Evolutionary conservation across 64 coral and sea anemone species (phyloP), one percentile per base, ranked within the genome.

Genomic region (Porites lutea): DNA sequence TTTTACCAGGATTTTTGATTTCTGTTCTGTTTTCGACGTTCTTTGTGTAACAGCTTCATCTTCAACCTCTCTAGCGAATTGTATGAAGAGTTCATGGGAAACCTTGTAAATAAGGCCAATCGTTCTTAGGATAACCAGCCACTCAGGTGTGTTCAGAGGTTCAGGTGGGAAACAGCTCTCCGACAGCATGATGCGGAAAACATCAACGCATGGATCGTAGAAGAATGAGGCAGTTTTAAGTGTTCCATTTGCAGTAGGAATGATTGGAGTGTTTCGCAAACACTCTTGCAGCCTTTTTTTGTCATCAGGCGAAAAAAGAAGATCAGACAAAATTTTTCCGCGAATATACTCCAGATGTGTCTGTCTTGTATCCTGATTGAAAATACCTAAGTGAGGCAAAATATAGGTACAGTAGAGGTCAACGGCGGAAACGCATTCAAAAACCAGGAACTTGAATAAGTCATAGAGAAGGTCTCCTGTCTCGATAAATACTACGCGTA

Each of bases 51-150:
- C 48, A 23, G 78, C 78, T 82, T 83, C 79, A 9, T 69, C n/a
- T 0, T 50, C 86, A 23, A 90, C 88, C 4, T 91, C 54, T 8
- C 8, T 55, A 6, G 88, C 88, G 37, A 81, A 90, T 63, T 27
- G 9, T 0, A 2, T 20, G 12, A 80, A 90, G 60, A 0, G 75
- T 13, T 90, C 62, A 2, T 82, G 20, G 46, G 19, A 68, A 3
- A 90, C 76, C 12, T 13, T 0, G 73, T 91, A 67, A 23, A 91
- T 45, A 0, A 91, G 89, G 10, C 89, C 89, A 52, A 91, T 51
- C 46, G 18, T 37, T n/a, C 45, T 16, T 4, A 91, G 20, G 15
- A 91, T 44, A 23, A 15, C 21, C 13, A 91, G 71, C 89, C 89
- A 91, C 52, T 91, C 44, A 0, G 3, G 2, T 6, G 74, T 48